phyloP scores from a whole-genome alignment of 2,797 vertebrate genomes.

The Platyrinchus mystaceus region DNA sequence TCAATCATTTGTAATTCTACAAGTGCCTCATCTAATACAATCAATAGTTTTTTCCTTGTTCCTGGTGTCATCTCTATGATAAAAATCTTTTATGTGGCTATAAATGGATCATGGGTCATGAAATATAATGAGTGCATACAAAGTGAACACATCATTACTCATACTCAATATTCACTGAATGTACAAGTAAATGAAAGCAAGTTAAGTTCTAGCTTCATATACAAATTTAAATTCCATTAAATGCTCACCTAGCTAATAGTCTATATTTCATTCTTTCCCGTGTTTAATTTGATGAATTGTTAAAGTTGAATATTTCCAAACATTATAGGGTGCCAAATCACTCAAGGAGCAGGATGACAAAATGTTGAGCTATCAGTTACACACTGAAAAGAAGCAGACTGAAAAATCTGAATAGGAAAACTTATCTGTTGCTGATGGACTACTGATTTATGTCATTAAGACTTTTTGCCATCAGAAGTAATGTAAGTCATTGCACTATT shows the following conservation, averaged over 20 bases:
- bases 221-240: neutral
- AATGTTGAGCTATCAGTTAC: neutral
- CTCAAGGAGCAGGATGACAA: neutral
- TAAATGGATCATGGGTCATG: neutral
- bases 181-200: conserved; percentile 9
- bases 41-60: neutral
- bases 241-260: neutral
- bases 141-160: neutral
- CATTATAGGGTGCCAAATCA: neutral
- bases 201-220: neutral
- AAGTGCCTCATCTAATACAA: conserved; percentile 15
- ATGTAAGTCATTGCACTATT: neutral
- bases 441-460: neutral
- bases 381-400: neutral
- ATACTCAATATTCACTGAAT: neutral
- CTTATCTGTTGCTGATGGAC: neutral
- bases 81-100: conserved; percentile 20
- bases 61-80: neutral
- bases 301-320: neutral
- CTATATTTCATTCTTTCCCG: neutral
- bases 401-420: neutral
- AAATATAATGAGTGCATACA: conserved; percentile 13
- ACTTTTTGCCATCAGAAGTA: neutral
- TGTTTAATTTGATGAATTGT: neutral
- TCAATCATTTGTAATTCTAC: neutral